Base-by-base conservation (phyloP, 2,797 vertebrate genomes). In the Paguma larvata region DNA sequence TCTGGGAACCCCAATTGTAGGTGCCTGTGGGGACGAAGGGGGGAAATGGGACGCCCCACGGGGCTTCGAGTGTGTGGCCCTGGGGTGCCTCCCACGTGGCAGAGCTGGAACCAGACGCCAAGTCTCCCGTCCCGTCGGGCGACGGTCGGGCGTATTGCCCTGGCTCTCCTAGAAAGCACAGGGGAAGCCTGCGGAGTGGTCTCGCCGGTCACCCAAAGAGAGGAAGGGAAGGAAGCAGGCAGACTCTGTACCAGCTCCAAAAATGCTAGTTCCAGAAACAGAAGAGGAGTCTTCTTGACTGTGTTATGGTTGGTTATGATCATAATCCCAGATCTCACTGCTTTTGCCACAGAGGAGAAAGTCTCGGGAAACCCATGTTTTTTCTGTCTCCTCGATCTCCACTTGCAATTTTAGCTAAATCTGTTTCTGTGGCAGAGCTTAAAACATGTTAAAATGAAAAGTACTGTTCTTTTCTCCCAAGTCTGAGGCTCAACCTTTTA, bases 191-290 rank as follows among this genome's bases (percentile, higher is more conserved):
- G 16, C 8, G 56, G 16, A 23, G 12, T 4, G 34, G 16, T 82
- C 53, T 75, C 56, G 6, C 3, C 15, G 19, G 41, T 53, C 18
- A 30, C 19, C 78, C 67, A 41, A 89, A 91, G 65, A 72, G 0
- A 0, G 21, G 46, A 82, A 80, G 34, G 5, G 8, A 56, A 75
- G 21, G 18, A 72, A 83, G 12, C 34, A 34, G 32, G 15, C 38
- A 23, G 15, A 44, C 0, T 65, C 51, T 73, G 6, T 4, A 3
- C 4, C 15, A 46, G 14, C 41, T 38, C 4, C 21, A 85, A 56
- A 70, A 79, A 97, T 56, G 53, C 8, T 34, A 15, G 21, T 97
- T 94, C 51, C 18, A 41, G 75, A 59, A 92, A 83, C 77, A 56
- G 18, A 23, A 41, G 51, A 77, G 0, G 51, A 9, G 12, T 51